phyloP scores from a whole-genome alignment of 2,888 invertebrate genomes.

The Thecophora atra region DNA sequence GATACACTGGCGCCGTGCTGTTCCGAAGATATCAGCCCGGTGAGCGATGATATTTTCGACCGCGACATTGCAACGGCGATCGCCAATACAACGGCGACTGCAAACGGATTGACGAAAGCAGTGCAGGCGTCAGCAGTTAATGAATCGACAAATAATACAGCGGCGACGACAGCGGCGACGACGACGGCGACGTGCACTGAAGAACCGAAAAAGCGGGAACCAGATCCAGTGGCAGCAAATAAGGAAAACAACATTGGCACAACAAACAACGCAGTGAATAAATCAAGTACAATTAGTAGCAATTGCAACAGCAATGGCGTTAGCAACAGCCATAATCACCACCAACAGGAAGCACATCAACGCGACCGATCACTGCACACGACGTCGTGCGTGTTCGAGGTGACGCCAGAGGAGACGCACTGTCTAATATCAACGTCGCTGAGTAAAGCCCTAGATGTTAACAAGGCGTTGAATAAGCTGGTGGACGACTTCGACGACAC shows the following conservation, averaged over 20 bases:
- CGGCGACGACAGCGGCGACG: no score
- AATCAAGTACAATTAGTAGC: conserved; percentile 41
- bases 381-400: conserved; percentile 51
- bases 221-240: background rate
- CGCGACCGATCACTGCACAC: conserved; percentile 18
- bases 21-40: conserved; percentile 61
- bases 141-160: conserved; percentile 21
- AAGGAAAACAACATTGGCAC: conserved; percentile 41
- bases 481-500: conserved; percentile 62
- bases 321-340: conserved; percentile 41
- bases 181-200: conserved; percentile 32
- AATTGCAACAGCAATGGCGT: conserved; percentile 46
- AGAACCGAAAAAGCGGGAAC: conserved; percentile 11
- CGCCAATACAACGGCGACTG: conserved; percentile 35
- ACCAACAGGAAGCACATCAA: conserved; percentile 38
- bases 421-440: conserved; percentile 45
- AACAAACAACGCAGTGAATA: no score
- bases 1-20: conserved; percentile 59
- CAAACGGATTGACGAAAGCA: conserved; percentile 39
- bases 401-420: conserved; percentile 58
- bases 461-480: conserved; percentile 56
- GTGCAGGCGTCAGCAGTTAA: conserved; percentile 29
- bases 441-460: conserved; percentile 58
- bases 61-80: conserved; percentile 39
- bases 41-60: conserved; percentile 61